Evolutionary conservation across 2,888 invertebrate genomes (phyloP).

Genomic region (Sesia bembeciformis): DNA sequence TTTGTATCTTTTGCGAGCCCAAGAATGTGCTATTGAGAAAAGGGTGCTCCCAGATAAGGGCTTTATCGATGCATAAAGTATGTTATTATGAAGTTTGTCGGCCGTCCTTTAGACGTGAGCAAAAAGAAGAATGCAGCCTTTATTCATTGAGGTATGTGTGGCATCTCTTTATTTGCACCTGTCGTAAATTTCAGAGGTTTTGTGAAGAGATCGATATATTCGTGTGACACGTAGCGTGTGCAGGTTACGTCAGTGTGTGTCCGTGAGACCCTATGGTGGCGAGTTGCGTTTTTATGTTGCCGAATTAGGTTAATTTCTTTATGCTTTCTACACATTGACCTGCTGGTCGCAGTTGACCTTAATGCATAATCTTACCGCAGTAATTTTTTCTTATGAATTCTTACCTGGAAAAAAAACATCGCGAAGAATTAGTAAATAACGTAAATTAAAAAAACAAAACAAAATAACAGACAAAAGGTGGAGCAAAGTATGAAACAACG

Average conservation of each 20-base stretch:
- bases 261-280: neutral
- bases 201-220: constrained; percentile 16
- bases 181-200: constrained; percentile 40
- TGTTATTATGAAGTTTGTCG: constrained; percentile 60
- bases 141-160: constrained; percentile 40
- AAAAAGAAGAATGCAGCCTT: constrained; percentile 34
- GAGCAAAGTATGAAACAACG: neutral
- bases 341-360: neutral
- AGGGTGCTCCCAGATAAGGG: constrained; percentile 56
- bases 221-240: constrained; percentile 17
- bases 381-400: neutral
- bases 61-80: constrained; percentile 67
- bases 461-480: neutral
- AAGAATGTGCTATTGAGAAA: constrained; percentile 59
- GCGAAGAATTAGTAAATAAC: neutral
- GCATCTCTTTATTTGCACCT: constrained; percentile 53
- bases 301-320: neutral
- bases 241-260: neutral
- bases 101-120: constrained; percentile 24
- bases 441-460: neutral
- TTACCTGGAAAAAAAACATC: neutral
- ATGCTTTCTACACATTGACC: neutral
- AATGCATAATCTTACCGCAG: neutral
- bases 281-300: neutral
- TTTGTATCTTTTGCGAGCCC: constrained; percentile 39